Percentiles rank a stretch among this genome's conserved stretches.
These are phyloP conservation scores for Phania funesta DNA, from an alignment of 2,888 invertebrate species.

Conservation along the genomic window DNA sequence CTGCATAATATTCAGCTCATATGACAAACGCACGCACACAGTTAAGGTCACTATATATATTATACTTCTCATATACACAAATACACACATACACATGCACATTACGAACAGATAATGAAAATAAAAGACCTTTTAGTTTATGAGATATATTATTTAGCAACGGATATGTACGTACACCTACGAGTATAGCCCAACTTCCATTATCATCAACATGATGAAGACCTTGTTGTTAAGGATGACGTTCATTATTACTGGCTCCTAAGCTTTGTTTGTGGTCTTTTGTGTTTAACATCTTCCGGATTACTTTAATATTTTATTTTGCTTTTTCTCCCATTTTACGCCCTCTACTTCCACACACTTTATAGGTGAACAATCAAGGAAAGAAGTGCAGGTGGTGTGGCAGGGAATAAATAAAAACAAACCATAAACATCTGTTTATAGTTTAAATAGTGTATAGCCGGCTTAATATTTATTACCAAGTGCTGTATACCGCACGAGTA, in stretches of 20 bases:
- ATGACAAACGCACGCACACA: neutral
- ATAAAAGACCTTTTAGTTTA: conserved; percentile 43
- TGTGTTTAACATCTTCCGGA: conserved; percentile 8
- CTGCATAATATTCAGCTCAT: neutral
- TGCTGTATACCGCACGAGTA: neutral
- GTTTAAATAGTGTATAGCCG: conserved; percentile 4
- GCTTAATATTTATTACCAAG: conserved; percentile 24
- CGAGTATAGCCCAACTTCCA: neutral
- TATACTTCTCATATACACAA: neutral
- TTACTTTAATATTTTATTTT: conserved; percentile 25
- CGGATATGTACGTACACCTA: neutral
- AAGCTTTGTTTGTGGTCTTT: neutral
- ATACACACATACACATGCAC: neutral
- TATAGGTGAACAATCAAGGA: neutral
- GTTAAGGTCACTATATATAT: neutral
- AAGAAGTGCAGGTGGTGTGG: conserved; percentile 18
- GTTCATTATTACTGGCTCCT: conserved; percentile 29
- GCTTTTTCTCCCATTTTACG: neutral
- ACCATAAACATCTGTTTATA: conserved; percentile 39
- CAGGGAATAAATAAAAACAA: conserved; percentile 10
- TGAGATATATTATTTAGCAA: conserved; percentile 24
- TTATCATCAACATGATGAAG: neutral
- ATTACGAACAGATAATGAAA: conserved; percentile 1
- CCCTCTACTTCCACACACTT: neutral
- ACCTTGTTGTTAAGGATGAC: conserved; percentile 33